Percentiles rank a stretch among this genome's conserved stretches.
phyloP scores from a whole-genome alignment of 1,140 invertebrate species.

The Chironomus striatipennis region DNA sequence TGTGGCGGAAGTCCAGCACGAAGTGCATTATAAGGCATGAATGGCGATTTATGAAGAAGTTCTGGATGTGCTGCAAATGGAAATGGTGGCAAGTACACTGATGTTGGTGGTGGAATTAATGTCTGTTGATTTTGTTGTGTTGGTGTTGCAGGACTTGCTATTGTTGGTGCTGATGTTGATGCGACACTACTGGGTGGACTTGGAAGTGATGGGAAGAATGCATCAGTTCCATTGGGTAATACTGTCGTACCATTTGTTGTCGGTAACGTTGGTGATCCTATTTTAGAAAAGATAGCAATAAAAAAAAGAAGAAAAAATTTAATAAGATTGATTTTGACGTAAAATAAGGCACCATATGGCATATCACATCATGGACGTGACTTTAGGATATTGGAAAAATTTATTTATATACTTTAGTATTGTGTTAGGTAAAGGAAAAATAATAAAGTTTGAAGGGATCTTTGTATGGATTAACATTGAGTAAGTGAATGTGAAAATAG shows the following conservation, averaged over 20 bases:
- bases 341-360: not conserved
- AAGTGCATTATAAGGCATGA: slow-evolving; percentile 41
- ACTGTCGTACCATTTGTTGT: slow-evolving; percentile 35
- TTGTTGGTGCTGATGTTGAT: slow-evolving; percentile 32
- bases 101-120: slow-evolving; percentile 27
- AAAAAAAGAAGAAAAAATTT: slow-evolving; percentile 28
- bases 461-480: not conserved
- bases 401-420: not conserved
- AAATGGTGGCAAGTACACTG: slow-evolving; percentile 42
- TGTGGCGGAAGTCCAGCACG: slow-evolving; percentile 37
- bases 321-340: slow-evolving; percentile 26
- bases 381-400: slow-evolving; percentile 15
- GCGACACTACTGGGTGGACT: slow-evolving; percentile 36
- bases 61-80: slow-evolving; percentile 36
- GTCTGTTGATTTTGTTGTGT: slow-evolving; percentile 31
- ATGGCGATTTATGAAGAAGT: slow-evolving; percentile 33
- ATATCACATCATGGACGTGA: slow-evolving; percentile 10
- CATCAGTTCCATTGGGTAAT: slow-evolving; percentile 9
- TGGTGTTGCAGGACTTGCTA: slow-evolving; percentile 32
- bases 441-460: not conserved
- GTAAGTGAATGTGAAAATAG: not conserved
- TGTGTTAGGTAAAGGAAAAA: not conserved
- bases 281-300: slow-evolving; percentile 28
- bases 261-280: slow-evolving; percentile 39
- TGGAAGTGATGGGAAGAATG: slow-evolving; percentile 35